A percentile compares a stretch with the other conserved stretches of the same genome.
phyloP scores from a whole-genome alignment of 2,113 vertebrate species.

The Megalops atlanticus region DNA sequence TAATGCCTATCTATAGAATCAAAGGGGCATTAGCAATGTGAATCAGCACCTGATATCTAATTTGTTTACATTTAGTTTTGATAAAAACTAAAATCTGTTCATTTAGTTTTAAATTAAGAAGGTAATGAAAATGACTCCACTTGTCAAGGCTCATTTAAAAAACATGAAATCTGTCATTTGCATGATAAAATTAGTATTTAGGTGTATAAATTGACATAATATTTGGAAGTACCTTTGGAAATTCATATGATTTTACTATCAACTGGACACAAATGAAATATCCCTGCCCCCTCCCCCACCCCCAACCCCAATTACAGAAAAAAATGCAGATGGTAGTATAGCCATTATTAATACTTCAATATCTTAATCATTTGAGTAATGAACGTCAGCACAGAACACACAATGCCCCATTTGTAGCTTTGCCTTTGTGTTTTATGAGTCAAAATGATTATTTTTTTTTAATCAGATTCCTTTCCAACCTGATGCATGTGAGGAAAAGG shows the following conservation, averaged over 20 bases:
- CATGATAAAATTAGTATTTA: conserved; percentile 8
- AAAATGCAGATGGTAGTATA: too few species aligned
- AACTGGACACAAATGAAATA: too few species aligned
- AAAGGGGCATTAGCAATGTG: background rate
- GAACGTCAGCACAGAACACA: too few species aligned
- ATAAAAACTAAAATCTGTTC: conserved; percentile 22
- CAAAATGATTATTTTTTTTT: too few species aligned
- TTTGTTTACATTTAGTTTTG: conserved; percentile 19
- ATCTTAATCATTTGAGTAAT: too few species aligned
- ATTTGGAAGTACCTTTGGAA: conserved; percentile 6
- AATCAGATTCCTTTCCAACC: too few species aligned
- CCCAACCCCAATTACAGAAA: too few species aligned
- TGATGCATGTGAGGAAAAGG: too few species aligned
- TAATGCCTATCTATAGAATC: background rate
- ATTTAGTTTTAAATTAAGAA: conserved; percentile 21
- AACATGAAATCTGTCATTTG: conserved; percentile 17
- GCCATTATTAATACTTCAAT: too few species aligned
- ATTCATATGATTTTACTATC: conserved; percentile 3
- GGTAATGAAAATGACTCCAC: conserved; percentile 13
- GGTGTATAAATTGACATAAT: background rate
- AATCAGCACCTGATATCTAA: background rate
- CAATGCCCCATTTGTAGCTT: too few species aligned
- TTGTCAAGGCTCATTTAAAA: conserved; percentile 12
- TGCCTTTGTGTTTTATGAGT: too few species aligned
- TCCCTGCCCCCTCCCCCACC: background rate